These are phyloP conservation scores for Promerops cafer DNA, from an alignment of 2,113 vertebrate species.

Conservation along the genomic window DNA sequence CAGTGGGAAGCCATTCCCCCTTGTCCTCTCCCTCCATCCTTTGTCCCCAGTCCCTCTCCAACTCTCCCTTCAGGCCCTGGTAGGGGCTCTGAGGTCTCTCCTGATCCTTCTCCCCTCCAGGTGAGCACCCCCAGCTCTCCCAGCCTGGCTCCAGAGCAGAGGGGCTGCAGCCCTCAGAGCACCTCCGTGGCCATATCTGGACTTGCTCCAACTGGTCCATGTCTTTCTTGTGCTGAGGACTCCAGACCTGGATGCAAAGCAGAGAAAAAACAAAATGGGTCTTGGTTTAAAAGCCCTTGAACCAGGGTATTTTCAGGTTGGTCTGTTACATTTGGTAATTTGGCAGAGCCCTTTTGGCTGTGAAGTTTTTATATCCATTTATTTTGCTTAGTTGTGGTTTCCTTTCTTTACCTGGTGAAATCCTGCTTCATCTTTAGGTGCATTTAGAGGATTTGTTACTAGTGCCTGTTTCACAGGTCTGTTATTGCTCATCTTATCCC, in stretches of 20 bases:
- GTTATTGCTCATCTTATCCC: not conserved
- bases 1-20: not conserved
- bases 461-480: not conserved
- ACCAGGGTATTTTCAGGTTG: not conserved
- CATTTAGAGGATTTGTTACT: not conserved
- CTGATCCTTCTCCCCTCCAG: not conserved
- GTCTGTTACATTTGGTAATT: not conserved
- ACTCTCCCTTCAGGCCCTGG: fast-evolving
- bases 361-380: not conserved
- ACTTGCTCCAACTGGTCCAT: not conserved
- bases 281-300: not conserved
- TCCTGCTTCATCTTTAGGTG: not conserved
- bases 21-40: fast-evolving
- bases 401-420: not conserved
- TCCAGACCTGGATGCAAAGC: not conserved
- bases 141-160: not conserved
- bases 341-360: not conserved
- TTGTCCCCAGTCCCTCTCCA: fast-evolving
- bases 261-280: not conserved
- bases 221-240: not conserved
- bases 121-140: not conserved
- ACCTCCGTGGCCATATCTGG: not conserved
- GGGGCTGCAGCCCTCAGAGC: not conserved
- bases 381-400: not conserved
- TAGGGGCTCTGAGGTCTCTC: fast-evolving